These are phyloP conservation scores for Campoplex capitator DNA, from an alignment of 2,888 invertebrate genomes.

Conservation along the genomic window DNA sequence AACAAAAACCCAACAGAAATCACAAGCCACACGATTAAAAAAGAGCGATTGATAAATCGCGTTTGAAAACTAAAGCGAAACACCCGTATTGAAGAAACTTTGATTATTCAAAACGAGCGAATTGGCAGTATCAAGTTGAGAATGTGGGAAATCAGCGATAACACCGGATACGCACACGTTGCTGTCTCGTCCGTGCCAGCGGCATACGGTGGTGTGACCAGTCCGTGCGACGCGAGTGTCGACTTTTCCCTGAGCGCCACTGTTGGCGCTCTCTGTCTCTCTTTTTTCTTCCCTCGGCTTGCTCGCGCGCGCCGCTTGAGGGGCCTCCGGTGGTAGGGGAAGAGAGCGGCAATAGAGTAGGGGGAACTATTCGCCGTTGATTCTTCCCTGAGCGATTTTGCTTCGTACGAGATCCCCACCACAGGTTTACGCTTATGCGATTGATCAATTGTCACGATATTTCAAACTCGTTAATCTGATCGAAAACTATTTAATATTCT, in stretches of 20 bases:
- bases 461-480: not conserved
- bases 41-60: not conserved
- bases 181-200: slow-evolving; percentile 38
- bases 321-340: not conserved
- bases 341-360: slow-evolving; percentile 31
- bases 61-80: slow-evolving; percentile 3
- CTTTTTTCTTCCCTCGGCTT: slow-evolving; percentile 9
- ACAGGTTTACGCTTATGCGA: slow-evolving; percentile 70
- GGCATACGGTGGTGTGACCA: slow-evolving; percentile 25
- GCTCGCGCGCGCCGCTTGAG: slow-evolving; percentile 12
- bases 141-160: slow-evolving; percentile 38
- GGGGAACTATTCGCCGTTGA: slow-evolving; percentile 61
- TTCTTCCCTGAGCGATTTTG: slow-evolving; percentile 75
- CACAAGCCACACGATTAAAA: not conserved
- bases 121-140: slow-evolving; percentile 43
- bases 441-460: slow-evolving; percentile 18
- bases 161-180: slow-evolving; percentile 48
- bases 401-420: slow-evolving; percentile 32
- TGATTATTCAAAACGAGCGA: not conserved
- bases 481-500: not conserved
- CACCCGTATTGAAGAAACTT: not conserved
- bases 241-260: slow-evolving; percentile 42
- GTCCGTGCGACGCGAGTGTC: slow-evolving; percentile 44
- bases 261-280: slow-evolving; percentile 3
- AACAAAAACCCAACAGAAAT: not conserved